phyloP scores from a whole-genome alignment of 2,113 vertebrate genomes.

The Argyrosomus japonicus region DNA sequence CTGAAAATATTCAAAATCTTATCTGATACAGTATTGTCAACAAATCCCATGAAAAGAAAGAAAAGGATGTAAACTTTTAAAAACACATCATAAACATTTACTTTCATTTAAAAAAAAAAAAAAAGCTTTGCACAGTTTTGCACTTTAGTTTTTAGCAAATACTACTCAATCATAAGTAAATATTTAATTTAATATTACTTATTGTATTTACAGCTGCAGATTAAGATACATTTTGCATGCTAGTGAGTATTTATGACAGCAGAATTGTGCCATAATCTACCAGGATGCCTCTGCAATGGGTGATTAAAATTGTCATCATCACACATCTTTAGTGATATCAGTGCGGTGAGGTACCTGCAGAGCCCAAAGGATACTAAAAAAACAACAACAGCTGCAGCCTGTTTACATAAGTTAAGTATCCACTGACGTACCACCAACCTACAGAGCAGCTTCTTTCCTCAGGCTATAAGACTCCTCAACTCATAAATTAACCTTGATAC shows the following conservation, averaged over 20 bases:
- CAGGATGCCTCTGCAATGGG: too few relatives aligned
- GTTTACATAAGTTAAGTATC: background rate
- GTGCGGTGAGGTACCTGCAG: too few relatives aligned
- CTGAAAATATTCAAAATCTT: background rate
- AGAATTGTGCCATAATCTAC: background rate
- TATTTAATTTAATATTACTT: background rate
- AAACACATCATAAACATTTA: background rate
- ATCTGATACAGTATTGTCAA: background rate
- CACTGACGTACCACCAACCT: background rate
- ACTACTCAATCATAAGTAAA: background rate
- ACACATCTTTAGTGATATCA: too few relatives aligned
- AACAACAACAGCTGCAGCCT: background rate
- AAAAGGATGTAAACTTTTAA: background rate
- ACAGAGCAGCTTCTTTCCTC: background rate
- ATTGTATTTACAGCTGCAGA: background rate
- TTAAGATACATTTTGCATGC: background rate
- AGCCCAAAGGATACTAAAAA: too few relatives aligned
- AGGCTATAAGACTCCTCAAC: background rate
- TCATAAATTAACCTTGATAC: background rate
- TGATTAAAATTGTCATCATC: too few relatives aligned
- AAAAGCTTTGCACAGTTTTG: background rate
- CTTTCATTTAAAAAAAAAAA: background rate
- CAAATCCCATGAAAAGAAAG: background rate
- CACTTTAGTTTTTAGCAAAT: background rate
- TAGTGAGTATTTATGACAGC: background rate